A percentile compares a stretch with the other conserved stretches of the same genome.
Evolutionary conservation across 1,140 invertebrate species (phyloP).

Genomic region (Drosophila orena): DNA sequence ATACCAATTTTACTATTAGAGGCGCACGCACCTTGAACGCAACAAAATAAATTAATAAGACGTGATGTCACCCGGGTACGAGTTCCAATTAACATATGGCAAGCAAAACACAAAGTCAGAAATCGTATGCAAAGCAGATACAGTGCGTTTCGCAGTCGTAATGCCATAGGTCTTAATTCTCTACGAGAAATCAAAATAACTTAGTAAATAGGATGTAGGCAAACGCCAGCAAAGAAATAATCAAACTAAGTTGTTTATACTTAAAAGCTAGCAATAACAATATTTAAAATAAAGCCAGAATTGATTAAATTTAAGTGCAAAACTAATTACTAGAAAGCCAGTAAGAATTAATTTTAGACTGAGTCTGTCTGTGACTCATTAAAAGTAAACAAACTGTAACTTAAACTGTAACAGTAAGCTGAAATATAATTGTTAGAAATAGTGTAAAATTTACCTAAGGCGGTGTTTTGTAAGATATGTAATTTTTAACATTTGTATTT

Average conservation of each 20-base stretch:
- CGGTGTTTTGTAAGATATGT: background rate
- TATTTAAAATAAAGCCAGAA: no score
- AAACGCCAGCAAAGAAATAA: no score
- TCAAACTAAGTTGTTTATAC: no score
- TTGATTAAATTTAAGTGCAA: no score
- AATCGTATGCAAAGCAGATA: constrained; percentile 29
- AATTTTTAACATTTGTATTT: constrained; percentile 5
- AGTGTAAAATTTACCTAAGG: background rate
- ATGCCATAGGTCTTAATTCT: background rate
- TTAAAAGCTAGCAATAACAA: no score
- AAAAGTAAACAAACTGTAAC: background rate
- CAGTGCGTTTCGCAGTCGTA: constrained; percentile 21
- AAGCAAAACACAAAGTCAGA: constrained; percentile 25
- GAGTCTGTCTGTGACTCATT: background rate
- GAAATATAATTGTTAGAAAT: background rate
- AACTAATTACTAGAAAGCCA: no score
- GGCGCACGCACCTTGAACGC: constrained; percentile 45
- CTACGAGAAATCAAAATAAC: background rate
- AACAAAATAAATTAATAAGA: constrained; percentile 24
- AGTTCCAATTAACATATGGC: constrained; percentile 65
- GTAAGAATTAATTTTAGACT: no score
- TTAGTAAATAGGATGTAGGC: background rate
- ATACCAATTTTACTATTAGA: constrained; percentile 27
- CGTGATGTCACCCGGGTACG: constrained; percentile 64
- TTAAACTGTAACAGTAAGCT: no score